These are phyloP conservation scores for Galleria mellonella DNA, from an alignment of 1,140 invertebrate species.

Conservation along the genomic window DNA sequence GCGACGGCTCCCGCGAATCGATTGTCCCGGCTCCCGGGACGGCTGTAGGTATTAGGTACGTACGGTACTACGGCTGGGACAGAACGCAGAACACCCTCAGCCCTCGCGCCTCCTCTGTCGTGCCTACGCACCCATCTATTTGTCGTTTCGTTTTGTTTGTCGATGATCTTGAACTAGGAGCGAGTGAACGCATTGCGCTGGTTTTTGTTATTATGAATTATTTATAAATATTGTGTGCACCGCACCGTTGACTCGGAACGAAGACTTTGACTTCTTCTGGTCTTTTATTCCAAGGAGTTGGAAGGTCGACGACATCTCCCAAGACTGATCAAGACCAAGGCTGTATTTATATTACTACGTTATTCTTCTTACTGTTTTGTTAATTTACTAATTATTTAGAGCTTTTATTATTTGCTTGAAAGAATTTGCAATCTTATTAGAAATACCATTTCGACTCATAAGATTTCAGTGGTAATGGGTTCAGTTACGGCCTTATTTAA, in stretches of 20 bases:
- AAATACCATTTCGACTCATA: too few relatives aligned
- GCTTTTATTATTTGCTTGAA: too few relatives aligned
- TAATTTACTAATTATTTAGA: too few relatives aligned
- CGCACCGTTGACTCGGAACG: constrained; percentile 3
- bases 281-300: not conserved
- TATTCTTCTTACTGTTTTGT: too few relatives aligned
- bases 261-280: too few relatives aligned
- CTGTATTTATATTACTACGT: too few relatives aligned
- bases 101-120: too few relatives aligned
- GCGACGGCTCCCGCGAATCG: constrained; percentile 45
- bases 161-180: constrained; percentile 29
- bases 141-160: constrained; percentile 12
- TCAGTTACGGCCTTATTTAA: too few relatives aligned
- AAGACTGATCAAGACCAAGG: too few relatives aligned
- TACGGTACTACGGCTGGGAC: not conserved
- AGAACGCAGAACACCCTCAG: constrained; percentile 19
- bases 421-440: too few relatives aligned
- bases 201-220: constrained; percentile 33
- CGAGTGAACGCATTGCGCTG: constrained; percentile 1
- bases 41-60: constrained; percentile 4
- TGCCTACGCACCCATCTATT: constrained; percentile 1
- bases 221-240: constrained; percentile 29
- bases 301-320: not conserved
- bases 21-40: constrained; percentile 34
- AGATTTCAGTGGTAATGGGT: too few relatives aligned